Base-by-base conservation (phyloP, 2,113 vertebrate genomes). In the Peromyscus californicus region DNA sequence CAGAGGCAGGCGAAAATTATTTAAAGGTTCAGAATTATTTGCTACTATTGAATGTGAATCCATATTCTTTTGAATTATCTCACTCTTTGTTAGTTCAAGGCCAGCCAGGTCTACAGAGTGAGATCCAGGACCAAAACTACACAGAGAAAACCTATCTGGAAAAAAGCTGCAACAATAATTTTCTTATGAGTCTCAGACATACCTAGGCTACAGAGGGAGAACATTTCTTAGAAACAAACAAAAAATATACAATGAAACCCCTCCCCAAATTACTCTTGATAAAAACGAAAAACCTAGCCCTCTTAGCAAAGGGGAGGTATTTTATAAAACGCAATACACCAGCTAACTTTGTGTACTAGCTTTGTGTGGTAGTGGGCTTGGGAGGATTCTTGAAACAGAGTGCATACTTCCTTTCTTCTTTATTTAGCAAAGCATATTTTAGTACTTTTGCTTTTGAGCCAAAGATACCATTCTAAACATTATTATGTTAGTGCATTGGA, bases 261-360 rank as follows among this genome's bases (percentile, higher is more conserved):
- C 54, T 82, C 51, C 54, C 79, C 51, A n/a, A 76, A 83, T 76
- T 70, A 85, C 19, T 12, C 36, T 76, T 78, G 12, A 76, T 84
- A 48, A 89, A 87, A 92, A 75, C 63, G 12, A 72, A 76, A 87
- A 87, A 75, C 42, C 26, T 74, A 78, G 17, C 42, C 17, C 17
- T 91, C 5, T 91, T 82, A 78, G 61, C 93, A 83, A 76, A 76
- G 65, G 39, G 65, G 39, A 82, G 36, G 54, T 88, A 36, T n/a
- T 91, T 3, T 76, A 42, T 13, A 70, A 70, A 89, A 94, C 51
- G 39, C n/a, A 79, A 83, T 54, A 4, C 19, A 39, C 2, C 54
- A 78, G 51, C 36, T 85, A 91, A 89, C 51, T 88, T 80, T 88
- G 39, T 93, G 16, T 29, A 91, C 26, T 87, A 69, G 51, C 70